Evolutionary conservation across 2,888 invertebrate genomes (phyloP).

Genomic region (Vanessa cardui): DNA sequence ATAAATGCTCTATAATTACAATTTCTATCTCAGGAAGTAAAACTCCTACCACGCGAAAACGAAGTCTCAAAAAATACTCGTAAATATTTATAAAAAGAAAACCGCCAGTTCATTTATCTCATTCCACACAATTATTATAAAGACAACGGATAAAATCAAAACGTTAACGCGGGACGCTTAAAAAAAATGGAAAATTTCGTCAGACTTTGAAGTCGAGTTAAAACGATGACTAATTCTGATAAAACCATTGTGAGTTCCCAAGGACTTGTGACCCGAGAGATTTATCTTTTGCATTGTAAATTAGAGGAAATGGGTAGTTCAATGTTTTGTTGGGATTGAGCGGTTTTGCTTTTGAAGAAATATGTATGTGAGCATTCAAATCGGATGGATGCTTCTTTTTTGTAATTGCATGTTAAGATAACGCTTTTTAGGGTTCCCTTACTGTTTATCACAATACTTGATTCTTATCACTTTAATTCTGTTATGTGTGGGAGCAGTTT

Average conservation of each 20-base stretch:
- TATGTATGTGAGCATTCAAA: constrained; percentile 15
- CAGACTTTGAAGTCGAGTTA: constrained; percentile 25
- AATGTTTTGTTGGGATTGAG: constrained; percentile 24
- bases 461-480: no score
- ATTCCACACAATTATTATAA: background rate
- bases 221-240: constrained; percentile 27
- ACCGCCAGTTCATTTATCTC: background rate
- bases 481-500: no score
- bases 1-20: no score
- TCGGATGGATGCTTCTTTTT: constrained; percentile 1
- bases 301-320: constrained; percentile 32
- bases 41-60: no score
- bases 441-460: no score
- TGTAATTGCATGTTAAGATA: background rate
- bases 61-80: no score
- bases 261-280: constrained; percentile 24
- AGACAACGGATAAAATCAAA: constrained; percentile 2
- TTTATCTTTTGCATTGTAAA: constrained; percentile 35
- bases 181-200: constrained; percentile 16
- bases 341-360: constrained; percentile 5
- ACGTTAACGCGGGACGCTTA: constrained; percentile 1
- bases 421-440: background rate
- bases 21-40: no score
- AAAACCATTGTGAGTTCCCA: constrained; percentile 21
- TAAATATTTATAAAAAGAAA: no score